phyloP scores from a whole-genome alignment of 2,797 vertebrate species.

The Eulemur mongoz region DNA sequence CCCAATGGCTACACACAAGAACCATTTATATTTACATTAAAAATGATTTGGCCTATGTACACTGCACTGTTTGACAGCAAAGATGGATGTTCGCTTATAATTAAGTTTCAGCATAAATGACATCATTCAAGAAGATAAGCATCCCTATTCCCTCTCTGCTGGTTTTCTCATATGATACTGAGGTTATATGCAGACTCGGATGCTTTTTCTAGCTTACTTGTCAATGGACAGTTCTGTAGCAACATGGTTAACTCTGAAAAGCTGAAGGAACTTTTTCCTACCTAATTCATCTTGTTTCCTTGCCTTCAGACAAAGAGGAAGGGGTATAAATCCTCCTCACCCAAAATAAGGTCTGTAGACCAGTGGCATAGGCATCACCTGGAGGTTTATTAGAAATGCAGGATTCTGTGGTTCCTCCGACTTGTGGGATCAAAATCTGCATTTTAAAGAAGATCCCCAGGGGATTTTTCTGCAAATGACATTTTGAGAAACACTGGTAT shows the following conservation, averaged over 20 bases:
- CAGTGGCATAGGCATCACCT: no score
- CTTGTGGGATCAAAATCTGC: background rate
- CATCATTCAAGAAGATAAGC: slow-evolving; percentile 75
- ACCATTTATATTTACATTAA: slow-evolving; percentile 80
- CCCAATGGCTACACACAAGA: slow-evolving; percentile 59
- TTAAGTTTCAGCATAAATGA: slow-evolving; percentile 79
- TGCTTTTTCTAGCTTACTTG: slow-evolving; percentile 50
- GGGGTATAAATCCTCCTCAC: background rate
- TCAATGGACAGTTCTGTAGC: background rate
- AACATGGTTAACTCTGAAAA: background rate
- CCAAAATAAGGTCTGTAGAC: background rate
- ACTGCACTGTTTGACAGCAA: slow-evolving; percentile 77
- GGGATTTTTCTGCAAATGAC: background rate
- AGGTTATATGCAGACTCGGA: background rate
- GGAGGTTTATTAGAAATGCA: background rate
- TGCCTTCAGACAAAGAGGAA: background rate
- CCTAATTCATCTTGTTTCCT: background rate
- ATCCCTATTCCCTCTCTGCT: slow-evolving; percentile 59
- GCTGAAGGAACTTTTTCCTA: background rate
- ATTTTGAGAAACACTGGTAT: background rate
- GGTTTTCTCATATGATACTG: slow-evolving; percentile 15
- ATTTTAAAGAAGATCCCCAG: background rate
- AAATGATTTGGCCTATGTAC: slow-evolving; percentile 78
- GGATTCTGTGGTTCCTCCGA: background rate
- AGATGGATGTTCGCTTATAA: slow-evolving; percentile 79